Evolutionary conservation across 2,797 vertebrate genomes (phyloP).

Genomic region (Babyrousa celebensis): DNA sequence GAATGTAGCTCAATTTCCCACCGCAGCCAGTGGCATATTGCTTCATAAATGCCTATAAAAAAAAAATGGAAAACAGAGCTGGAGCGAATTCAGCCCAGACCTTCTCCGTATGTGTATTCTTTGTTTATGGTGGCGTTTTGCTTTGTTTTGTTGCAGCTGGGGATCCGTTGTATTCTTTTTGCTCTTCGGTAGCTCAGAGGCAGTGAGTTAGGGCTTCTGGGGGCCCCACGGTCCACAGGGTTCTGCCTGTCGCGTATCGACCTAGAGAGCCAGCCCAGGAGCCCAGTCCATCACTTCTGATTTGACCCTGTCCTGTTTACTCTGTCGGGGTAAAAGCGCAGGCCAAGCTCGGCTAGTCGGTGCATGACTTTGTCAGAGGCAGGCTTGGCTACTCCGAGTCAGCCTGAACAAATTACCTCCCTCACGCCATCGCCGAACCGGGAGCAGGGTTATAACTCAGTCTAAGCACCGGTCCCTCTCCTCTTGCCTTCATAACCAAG

Average conservation of each 20-base stretch:
- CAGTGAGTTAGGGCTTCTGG: not conserved
- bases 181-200: not conserved
- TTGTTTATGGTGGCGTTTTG: conserved; percentile 41
- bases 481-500: conserved; percentile 97
- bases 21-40: not conserved
- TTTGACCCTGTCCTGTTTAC: conserved; percentile 89
- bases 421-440: conserved; percentile 88
- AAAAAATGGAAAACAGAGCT: conserved; percentile 50
- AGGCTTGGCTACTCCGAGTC: conserved; percentile 90
- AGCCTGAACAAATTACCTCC: conserved; percentile 93
- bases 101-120: not conserved
- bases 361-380: conserved; percentile 93
- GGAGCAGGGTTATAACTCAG: conserved; percentile 95
- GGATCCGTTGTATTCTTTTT: conserved; percentile 6
- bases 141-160: conserved; percentile 44
- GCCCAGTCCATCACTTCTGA: conserved; percentile 80
- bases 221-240: conserved; percentile 55
- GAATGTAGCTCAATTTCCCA: conserved; percentile 70
- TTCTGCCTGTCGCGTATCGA: conserved; percentile 65
- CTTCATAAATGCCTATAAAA: conserved; percentile 79
- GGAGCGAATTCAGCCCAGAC: not conserved
- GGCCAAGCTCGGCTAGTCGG: conserved; percentile 92
- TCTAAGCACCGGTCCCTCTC: conserved; percentile 94
- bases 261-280: not conserved
- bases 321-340: conserved; percentile 86